Base-by-base conservation (phyloP, 92 coral and sea anemone genomes). In the Zoanthus solanderi region DNA sequence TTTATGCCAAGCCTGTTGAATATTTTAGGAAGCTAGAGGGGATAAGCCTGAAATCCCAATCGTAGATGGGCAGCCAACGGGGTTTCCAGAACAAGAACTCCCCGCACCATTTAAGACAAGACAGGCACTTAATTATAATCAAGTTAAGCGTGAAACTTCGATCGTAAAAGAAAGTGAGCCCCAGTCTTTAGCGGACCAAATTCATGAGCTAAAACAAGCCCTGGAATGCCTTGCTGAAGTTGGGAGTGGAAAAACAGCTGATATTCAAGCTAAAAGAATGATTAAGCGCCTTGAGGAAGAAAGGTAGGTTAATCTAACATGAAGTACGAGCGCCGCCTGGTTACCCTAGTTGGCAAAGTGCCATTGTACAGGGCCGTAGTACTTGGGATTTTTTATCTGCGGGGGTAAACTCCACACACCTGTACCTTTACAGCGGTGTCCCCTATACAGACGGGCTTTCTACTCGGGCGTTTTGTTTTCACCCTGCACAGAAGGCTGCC, bases 121-220 rank as follows among this genome's bases (percentile, higher is more conserved):
- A 29, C 68, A 76, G 37, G 76, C 44, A 44, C 74, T 74, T 0
- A 18, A 34, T 12, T 71, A 54, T 53, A 73, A 54, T 75, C 58
- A 37, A 5, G 66, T 66, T 46, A 54, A 76, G 72, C 44, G 84
- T 74, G 56, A 54, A 61, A 8, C 84, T 60, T 37, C n/a, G 7
- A 16, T 57, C 9, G 83, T 54, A 47, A 79, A 69, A 14, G 90
- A 74, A 50, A 94, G 85, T 14, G 91, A 87, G 30, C 88, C 85
- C 30, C 78, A 85, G n/a, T 79, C 95, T 6, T 53, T 97, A 65
- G 81, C 92, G 15, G 91, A 89, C 48, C 99, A 96, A 88, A 93
- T 94, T 9, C 66, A 73, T 53, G 94, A 89, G 16, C 72, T 97
- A 45, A 95, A 90, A 61, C 86, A 92, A 86, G 93, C 93, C 53